Conservation (phyloP, 2,113 vertebrate species). For the Alethe diademata region DNA sequence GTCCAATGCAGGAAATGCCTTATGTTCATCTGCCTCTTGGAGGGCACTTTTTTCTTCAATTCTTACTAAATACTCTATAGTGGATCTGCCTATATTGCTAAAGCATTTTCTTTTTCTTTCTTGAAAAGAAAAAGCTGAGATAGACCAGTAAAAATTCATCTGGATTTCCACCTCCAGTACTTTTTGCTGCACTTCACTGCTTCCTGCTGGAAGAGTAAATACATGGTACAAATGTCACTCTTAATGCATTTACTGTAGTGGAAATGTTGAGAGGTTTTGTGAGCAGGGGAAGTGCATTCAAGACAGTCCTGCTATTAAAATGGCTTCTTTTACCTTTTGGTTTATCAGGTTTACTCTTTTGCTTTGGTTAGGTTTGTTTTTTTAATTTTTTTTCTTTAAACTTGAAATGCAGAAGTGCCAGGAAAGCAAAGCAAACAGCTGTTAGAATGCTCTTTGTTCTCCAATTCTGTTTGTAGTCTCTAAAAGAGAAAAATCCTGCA, state of each 20-base stretch:
- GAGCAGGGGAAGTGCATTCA: not conserved
- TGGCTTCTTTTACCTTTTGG: not conserved
- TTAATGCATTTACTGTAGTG: not conserved
- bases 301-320: slow-evolving; percentile 1
- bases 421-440: slow-evolving; percentile 25
- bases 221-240: not conserved
- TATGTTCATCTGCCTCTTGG: not conserved
- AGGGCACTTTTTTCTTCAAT: not conserved
- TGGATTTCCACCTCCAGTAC: not conserved
- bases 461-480: slow-evolving; percentile 41
- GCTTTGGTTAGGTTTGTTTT: not conserved
- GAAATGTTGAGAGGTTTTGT: not conserved
- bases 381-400: not conserved
- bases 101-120: not conserved
- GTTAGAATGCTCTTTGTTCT: slow-evolving; percentile 41
- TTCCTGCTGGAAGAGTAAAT: not conserved
- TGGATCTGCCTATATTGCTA: not conserved
- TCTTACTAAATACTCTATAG: not conserved
- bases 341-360: not conserved
- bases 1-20: not conserved
- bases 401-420: not conserved
- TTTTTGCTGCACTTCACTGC: not conserved
- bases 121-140: not conserved
- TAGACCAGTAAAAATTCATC: not conserved
- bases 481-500: slow-evolving; percentile 20